Conservation (phyloP, 2,888 invertebrate genomes). For the Apamea anceps region DNA sequence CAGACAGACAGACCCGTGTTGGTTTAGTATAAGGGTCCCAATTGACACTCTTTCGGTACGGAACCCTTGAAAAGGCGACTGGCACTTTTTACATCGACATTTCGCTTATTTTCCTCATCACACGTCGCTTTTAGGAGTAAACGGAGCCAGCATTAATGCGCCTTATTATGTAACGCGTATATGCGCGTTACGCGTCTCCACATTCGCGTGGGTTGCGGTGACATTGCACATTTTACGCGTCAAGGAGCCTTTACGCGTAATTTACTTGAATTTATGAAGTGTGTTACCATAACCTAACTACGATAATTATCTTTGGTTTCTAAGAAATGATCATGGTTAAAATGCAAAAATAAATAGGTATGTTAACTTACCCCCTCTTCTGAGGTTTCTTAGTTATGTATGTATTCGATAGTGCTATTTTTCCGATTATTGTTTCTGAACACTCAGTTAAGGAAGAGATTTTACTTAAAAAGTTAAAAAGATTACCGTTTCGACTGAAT, state of each 20-base stretch:
- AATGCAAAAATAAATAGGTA: background rate
- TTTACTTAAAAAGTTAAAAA: background rate
- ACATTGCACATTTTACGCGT: slow-evolving; percentile 52
- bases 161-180: slow-evolving; percentile 36
- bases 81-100: background rate
- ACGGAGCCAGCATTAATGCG: slow-evolving; percentile 23
- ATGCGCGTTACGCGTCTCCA: slow-evolving; percentile 13
- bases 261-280: slow-evolving; percentile 41
- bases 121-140: slow-evolving; percentile 12
- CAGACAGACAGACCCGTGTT: background rate
- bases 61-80: background rate
- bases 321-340: background rate
- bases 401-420: background rate
- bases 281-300: background rate
- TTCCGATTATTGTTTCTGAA: background rate
- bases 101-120: background rate
- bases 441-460: background rate
- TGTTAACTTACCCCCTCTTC: background rate
- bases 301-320: slow-evolving; percentile 10
- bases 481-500: background rate
- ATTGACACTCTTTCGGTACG: background rate
- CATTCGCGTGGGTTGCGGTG: slow-evolving; percentile 39
- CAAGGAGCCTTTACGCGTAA: slow-evolving; percentile 31
- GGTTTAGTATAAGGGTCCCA: background rate
- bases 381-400: background rate